Evolutionary conservation across 2,888 invertebrate genomes (phyloP).

Genomic region (Augiades crinisus): DNA sequence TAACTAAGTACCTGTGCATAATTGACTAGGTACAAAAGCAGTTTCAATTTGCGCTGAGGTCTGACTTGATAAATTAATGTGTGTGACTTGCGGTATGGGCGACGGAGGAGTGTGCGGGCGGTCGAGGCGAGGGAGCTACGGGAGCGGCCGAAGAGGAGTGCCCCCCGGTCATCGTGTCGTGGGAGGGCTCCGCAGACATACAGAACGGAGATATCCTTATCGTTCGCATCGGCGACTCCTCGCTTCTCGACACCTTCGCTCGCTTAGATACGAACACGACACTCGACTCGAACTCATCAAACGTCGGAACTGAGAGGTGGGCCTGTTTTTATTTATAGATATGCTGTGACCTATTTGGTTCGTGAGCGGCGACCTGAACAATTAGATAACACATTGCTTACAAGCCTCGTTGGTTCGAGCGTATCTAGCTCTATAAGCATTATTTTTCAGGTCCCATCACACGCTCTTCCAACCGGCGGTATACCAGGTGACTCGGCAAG

Average conservation of each 20-base stretch:
- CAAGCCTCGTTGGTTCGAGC: constrained; percentile 27
- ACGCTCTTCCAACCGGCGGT: constrained; percentile 82
- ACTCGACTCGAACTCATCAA: constrained; percentile 49
- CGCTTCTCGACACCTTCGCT: constrained; percentile 65
- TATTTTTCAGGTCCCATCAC: constrained; percentile 72
- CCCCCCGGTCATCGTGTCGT: constrained; percentile 81
- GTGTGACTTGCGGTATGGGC: constrained; percentile 54
- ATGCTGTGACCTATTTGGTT: constrained; percentile 19
- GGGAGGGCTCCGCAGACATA: constrained; percentile 85
- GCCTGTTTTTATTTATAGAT: constrained; percentile 29
- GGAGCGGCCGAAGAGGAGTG: constrained; percentile 70
- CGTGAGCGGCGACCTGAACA: constrained; percentile 27
- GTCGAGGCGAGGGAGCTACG: constrained; percentile 55
- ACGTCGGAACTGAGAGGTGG: constrained; percentile 56
- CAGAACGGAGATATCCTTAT: constrained; percentile 87
- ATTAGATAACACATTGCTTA: constrained; percentile 24
- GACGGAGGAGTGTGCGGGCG: constrained; percentile 53
- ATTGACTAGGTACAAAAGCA: not conserved
- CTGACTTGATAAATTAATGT: constrained; percentile 25
- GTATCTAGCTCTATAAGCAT: constrained; percentile 33
- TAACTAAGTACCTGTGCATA: not conserved
- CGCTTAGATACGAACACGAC: constrained; percentile 46
- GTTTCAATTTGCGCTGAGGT: constrained; percentile 1
- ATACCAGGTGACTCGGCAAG: constrained; percentile 86
- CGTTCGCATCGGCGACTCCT: constrained; percentile 85